Conservation (phyloP, 2,888 invertebrate species). For the Platycheirus rosarum region DNA sequence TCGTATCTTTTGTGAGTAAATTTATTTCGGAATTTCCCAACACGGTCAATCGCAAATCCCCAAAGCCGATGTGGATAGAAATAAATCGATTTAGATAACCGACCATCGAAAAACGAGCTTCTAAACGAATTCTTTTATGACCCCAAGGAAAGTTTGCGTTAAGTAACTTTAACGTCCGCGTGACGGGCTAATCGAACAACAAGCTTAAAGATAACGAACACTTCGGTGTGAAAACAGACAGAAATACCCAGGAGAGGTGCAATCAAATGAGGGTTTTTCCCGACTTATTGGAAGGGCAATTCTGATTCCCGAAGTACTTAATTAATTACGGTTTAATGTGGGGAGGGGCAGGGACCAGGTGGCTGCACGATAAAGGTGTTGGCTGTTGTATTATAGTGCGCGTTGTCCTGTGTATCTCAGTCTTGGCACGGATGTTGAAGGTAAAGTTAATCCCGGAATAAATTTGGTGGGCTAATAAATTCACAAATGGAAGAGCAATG, state of each 20-base stretch:
- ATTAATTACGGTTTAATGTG: conserved; percentile 57
- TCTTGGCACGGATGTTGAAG: conserved; percentile 32
- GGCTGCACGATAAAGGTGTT: conserved; percentile 49
- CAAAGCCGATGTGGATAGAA: conserved; percentile 16
- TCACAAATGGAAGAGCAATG: conserved; percentile 61
- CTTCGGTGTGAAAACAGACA: conserved; percentile 20
- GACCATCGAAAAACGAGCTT: not conserved
- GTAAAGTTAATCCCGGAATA: conserved; percentile 69
- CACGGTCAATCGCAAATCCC: conserved; percentile 53
- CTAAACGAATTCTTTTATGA: conserved; percentile 30
- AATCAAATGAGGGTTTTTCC: conserved; percentile 43
- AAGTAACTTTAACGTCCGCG: conserved; percentile 24
- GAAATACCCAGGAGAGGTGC: conserved; percentile 44
- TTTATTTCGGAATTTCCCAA: conserved; percentile 50
- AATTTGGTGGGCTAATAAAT: conserved; percentile 71
- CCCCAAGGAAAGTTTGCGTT: conserved; percentile 35
- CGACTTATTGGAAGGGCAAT: conserved; percentile 13
- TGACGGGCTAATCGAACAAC: conserved; percentile 42
- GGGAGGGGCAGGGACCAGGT: not conserved
- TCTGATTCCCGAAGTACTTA: conserved; percentile 56
- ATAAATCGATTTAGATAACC: conserved; percentile 49
- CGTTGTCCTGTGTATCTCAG: conserved; percentile 18
- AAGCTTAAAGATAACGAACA: conserved; percentile 16
- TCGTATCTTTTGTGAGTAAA: not conserved
- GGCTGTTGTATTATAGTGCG: not conserved